Conservation (phyloP, 1,140 invertebrate species). For the honey bee (Apis mellifera) region Amel_HAv3.1 CM009941.2:1252001-1252500, state of each 20-base stretch:
- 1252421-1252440: neutral
- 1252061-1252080: neutral
- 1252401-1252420: constrained; percentile 47
- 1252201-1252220: neutral
- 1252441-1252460: constrained; percentile 45
- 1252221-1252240: neutral
- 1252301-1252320: neutral
- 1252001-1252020: too few species aligned
- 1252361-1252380: constrained; percentile 12
- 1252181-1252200: neutral
- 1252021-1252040: neutral
- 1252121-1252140: too few species aligned
- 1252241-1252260: neutral
- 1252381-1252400: constrained; percentile 30
- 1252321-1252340: neutral
- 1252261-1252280: too few species aligned
- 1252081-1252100: too few species aligned
- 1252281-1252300: neutral
- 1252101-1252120: neutral
- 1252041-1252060: too few species aligned
- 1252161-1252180: constrained; percentile 1
- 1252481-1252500: constrained; percentile 41
- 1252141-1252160: neutral
- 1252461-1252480: constrained; percentile 24
- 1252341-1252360: constrained; percentile 22